Conservation (phyloP, 1,140 invertebrate genomes). For the Habropoda laboriosa region DNA sequence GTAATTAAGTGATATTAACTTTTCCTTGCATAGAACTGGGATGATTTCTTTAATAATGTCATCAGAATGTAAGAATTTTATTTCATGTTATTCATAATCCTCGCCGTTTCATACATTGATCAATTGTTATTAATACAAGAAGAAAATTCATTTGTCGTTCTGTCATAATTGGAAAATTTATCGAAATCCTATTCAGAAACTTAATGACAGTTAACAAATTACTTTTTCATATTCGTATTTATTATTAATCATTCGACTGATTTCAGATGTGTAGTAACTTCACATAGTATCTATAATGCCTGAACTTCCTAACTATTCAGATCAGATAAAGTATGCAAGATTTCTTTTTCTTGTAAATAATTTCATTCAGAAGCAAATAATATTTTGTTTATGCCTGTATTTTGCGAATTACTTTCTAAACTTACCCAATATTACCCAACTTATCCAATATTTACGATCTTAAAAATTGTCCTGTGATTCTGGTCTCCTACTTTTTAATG, state of each 20-base stretch:
- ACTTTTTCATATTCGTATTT: not conserved
- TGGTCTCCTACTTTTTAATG: too few species aligned
- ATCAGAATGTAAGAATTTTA: conserved; percentile 8
- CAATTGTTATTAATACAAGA: conserved; percentile 67
- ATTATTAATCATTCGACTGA: not conserved
- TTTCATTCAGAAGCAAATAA: too few species aligned
- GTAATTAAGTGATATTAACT: not conserved
- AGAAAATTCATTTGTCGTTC: conserved; percentile 68
- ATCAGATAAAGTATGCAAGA: not conserved
- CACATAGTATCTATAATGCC: not conserved
- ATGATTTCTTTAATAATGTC: not conserved
- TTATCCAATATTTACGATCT: too few species aligned
- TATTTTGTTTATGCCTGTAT: too few species aligned
- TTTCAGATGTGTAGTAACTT: not conserved
- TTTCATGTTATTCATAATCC: conserved; percentile 62
- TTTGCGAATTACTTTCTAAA: too few species aligned
- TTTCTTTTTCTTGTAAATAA: not conserved
- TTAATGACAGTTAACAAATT: not conserved
- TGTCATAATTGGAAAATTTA: conserved; percentile 60
- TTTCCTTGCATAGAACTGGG: not conserved
- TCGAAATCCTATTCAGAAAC: not conserved
- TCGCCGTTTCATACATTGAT: conserved; percentile 69
- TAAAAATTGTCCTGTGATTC: too few species aligned
- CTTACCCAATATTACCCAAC: too few species aligned
- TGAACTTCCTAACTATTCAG: too few species aligned